Base-by-base conservation (phyloP, 2,797 vertebrate species). In the Myiotriccus ornatus region DNA sequence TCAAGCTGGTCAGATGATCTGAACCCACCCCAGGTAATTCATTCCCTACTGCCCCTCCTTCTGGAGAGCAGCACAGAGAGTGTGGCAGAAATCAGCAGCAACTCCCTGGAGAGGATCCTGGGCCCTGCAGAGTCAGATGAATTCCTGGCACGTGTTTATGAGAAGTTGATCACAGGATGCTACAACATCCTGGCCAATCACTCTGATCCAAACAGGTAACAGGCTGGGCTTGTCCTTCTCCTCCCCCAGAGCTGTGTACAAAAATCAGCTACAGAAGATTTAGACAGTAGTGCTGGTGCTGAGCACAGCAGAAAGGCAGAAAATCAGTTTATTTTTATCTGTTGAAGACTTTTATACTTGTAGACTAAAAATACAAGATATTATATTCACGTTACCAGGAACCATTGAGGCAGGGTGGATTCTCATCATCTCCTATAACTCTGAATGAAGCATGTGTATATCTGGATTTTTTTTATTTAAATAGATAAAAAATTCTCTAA, bases 111-210 rank as follows among this genome's bases (percentile, higher is more conserved):
- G 88, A 98, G 99, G 65, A 99, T 99, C 95, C 97, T 99, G 84
- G 99, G 99, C 27, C 99, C 99, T 0, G 98, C 99, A 0, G 99
- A 99, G 89, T 99, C 99, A 0, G 99, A 99, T 14, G 98, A 99
- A 79, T 99, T 99, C 97, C 97, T 99, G 55, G 99, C 99, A 7
- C 99, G 98, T 12, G 98, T 99, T 81, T 99, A 99, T 32, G 99
- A 99, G 97, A 99, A 99, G 44, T 89, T 99, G 83, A 98, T 99
- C 94, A 99, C 98, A 0, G 99, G 99, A 8, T 99, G 99, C 97
- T 99, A 99, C 96, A 99, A 99, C 97, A 99, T 99, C 75, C 98
- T 99, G 92, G 99, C 99, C 49, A 98, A 98, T 97, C 99, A 99
- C 86, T 98, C 99, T 1, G 99, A 99, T 93, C 99, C 99, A 24